phyloP scores from a whole-genome alignment of 2,888 invertebrate genomes.

The Barypeithes pellucidus region DNA sequence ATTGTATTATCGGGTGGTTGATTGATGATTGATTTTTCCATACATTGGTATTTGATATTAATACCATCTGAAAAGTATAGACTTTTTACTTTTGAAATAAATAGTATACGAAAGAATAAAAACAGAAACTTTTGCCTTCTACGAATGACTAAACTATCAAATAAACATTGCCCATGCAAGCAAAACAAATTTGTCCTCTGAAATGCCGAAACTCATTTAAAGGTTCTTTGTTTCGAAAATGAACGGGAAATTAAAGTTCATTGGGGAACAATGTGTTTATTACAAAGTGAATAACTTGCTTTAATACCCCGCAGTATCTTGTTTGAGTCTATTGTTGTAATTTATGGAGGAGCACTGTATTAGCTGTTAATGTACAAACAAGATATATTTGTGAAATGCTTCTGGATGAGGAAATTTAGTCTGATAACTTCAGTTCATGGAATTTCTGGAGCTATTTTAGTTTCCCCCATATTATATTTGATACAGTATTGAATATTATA shows the following conservation, averaged over 20 bases:
- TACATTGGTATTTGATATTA: no score
- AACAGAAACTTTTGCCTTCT: no score
- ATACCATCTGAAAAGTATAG: no score
- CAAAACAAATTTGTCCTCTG: neutral
- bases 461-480: neutral
- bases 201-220: conserved; percentile 41
- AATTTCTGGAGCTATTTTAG: neutral
- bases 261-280: conserved; percentile 45
- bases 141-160: neutral
- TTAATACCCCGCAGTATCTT: conserved; percentile 22
- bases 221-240: conserved; percentile 42
- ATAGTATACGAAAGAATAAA: no score
- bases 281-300: conserved; percentile 23
- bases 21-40: no score
- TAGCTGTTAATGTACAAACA: conserved; percentile 21
- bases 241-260: conserved; percentile 52
- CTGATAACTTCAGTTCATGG: neutral
- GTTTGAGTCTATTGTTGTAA: conserved; percentile 35
- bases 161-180: neutral
- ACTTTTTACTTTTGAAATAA: no score
- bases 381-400: conserved; percentile 10
- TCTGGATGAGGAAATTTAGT: conserved; percentile 1
- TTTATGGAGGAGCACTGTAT: conserved; percentile 42
- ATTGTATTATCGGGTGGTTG: no score
- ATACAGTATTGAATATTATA: neutral